Percentiles rank a stretch among this genome's conserved stretches.
phyloP scores from a whole-genome alignment of 2,113 vertebrate species.

The Isurus oxyrinchus region DNA sequence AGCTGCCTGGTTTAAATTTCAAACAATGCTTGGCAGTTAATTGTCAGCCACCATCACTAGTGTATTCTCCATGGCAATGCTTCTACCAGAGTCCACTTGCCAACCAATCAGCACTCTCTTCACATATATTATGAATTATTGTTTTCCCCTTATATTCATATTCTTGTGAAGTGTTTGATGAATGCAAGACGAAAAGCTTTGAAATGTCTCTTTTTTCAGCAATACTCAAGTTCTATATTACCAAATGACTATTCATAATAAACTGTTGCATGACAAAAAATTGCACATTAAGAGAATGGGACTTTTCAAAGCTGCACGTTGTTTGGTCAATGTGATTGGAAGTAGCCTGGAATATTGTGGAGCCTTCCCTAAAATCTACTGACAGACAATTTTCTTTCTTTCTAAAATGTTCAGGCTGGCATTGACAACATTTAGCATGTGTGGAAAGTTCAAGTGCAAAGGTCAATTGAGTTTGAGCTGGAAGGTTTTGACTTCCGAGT shows the following conservation, averaged over 20 bases:
- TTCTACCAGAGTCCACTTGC: too few species aligned
- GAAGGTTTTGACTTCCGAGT: not conserved
- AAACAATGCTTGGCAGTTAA: too few species aligned
- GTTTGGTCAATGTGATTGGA: not conserved
- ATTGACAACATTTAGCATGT: not conserved
- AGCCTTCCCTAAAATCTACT: not conserved
- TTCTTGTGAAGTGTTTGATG: too few species aligned
- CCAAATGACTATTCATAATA: not conserved
- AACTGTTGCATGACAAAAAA: not conserved
- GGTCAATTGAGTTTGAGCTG: not conserved
- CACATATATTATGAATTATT: too few species aligned
- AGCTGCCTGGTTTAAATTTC: too few species aligned
- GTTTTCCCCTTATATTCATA: too few species aligned
- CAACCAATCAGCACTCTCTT: too few species aligned
- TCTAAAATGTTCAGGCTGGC: not conserved
- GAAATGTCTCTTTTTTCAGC: too few species aligned
- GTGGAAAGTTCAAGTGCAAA: not conserved
- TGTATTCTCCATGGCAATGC: too few species aligned
- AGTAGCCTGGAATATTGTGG: not conserved
- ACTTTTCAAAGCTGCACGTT: not conserved
- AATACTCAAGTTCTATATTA: too few species aligned
- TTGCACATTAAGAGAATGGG: not conserved
- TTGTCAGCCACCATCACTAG: too few species aligned
- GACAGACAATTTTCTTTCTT: not conserved
- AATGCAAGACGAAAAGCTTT: too few species aligned